Conservation (phyloP, 2,113 vertebrate genomes). For the Piaya cayana region DNA sequence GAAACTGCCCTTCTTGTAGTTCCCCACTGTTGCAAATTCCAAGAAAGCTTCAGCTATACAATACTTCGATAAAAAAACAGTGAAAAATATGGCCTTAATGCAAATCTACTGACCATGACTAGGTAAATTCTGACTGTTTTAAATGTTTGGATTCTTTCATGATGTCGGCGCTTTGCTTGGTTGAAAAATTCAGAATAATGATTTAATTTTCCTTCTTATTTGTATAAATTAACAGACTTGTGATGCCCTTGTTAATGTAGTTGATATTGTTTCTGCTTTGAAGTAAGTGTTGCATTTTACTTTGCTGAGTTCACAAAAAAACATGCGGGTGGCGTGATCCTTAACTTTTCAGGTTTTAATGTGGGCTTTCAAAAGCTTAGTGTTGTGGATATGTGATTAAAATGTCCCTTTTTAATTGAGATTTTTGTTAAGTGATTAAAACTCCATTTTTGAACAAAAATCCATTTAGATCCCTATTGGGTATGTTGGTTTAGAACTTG, state of each 20-base stretch:
- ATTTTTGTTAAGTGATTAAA: not conserved
- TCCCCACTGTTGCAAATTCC: not conserved
- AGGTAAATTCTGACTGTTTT: not conserved
- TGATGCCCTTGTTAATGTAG: not conserved
- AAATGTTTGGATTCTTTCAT: not conserved
- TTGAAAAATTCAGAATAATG: conserved; percentile 4
- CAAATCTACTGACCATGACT: not conserved
- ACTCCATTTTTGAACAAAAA: not conserved
- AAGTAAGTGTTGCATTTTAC: not conserved
- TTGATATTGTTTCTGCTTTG: not conserved
- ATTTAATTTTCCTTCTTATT: not conserved
- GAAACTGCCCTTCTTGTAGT: not conserved
- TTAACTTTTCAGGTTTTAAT: not conserved
- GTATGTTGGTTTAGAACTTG: not conserved
- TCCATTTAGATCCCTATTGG: not conserved
- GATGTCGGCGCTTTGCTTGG: not conserved
- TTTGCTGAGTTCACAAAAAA: not conserved
- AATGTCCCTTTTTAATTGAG: not conserved
- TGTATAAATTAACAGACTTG: not conserved
- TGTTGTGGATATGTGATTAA: not conserved
- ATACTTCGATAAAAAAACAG: not conserved
- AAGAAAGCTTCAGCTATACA: not conserved
- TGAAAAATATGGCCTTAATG: not conserved
- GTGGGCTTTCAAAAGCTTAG: not conserved
- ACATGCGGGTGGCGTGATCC: not conserved